These are phyloP conservation scores for Gisinianus flammeolus DNA, from an alignment of 2,888 invertebrate genomes.

Conservation along the genomic window DNA sequence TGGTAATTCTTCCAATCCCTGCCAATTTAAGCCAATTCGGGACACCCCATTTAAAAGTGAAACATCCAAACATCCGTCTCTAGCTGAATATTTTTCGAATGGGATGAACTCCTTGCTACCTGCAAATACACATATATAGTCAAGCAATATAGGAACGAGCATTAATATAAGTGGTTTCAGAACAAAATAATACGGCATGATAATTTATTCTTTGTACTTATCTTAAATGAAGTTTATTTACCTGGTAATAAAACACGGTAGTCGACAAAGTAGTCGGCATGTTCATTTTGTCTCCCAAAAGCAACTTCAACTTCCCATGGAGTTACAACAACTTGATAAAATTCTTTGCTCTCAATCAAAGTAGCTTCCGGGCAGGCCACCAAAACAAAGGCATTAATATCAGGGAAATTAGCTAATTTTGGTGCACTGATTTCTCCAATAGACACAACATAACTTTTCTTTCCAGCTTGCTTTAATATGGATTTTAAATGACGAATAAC, in stretches of 20 bases:
- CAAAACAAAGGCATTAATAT: constrained; percentile 90
- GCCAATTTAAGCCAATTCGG: constrained; percentile 62
- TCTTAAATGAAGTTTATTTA: constrained; percentile 59
- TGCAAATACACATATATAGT: background rate
- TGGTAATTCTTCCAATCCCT: constrained; percentile 48
- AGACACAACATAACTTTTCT: constrained; percentile 88
- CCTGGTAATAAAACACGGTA: constrained; percentile 76
- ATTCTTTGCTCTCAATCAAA: constrained; percentile 72
- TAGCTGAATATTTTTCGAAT: constrained; percentile 33
- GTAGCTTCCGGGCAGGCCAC: constrained; percentile 91
- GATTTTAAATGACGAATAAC: constrained; percentile 76
- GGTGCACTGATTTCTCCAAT: constrained; percentile 94
- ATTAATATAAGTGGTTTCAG: too few species aligned
- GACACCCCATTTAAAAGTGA: constrained; percentile 78
- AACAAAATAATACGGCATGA: background rate
- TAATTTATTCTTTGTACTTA: background rate
- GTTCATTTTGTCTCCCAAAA: constrained; percentile 65
- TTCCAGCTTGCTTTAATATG: constrained; percentile 75
- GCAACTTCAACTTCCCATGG: constrained; percentile 87
- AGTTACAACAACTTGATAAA: constrained; percentile 87
- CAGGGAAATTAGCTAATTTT: constrained; percentile 93
- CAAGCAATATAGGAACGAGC: too few species aligned
- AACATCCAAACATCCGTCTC: constrained; percentile 66
- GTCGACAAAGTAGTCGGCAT: constrained; percentile 71
- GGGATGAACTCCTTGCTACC: constrained; percentile 36